Conservation (phyloP, 2,797 vertebrate species). For the Pseudochirops cupreus region DNA sequence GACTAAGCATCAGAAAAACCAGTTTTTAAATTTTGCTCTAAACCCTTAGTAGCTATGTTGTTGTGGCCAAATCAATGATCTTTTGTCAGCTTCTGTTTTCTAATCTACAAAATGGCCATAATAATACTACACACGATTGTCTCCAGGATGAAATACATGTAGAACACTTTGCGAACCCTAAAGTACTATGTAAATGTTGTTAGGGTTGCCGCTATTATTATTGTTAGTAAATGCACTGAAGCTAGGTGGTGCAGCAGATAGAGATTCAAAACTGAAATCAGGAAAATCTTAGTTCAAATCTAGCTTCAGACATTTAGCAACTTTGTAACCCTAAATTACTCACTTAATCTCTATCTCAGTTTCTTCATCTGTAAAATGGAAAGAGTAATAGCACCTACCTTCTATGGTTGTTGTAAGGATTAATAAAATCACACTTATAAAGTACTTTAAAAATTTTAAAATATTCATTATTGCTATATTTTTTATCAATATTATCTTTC, state of each 20-base stretch:
- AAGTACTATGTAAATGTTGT: neutral
- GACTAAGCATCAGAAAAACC: neutral
- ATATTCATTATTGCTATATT: neutral
- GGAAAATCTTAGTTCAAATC: neutral
- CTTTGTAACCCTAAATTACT: neutral
- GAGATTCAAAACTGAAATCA: neutral
- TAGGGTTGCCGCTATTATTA: rapidly evolving
- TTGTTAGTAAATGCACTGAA: neutral
- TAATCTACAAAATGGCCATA: neutral
- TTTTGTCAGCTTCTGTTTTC: neutral
- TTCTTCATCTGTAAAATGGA: neutral
- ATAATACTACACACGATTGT: neutral
- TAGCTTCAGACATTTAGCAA: neutral
- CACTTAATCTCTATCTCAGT: neutral
- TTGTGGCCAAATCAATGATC: neutral
- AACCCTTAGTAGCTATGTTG: too few species aligned
- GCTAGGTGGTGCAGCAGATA: neutral
- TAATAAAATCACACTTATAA: neutral
- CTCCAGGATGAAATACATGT: neutral
- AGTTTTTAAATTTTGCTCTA: too few species aligned
- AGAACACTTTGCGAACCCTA: neutral
- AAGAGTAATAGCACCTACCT: neutral
- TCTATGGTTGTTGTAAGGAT: neutral
- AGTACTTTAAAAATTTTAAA: neutral
- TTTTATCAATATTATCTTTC: neutral